Evolutionary conservation across 2,888 invertebrate species (phyloP), one percentile per base, ranked within the genome.

Genomic region (Nomada fabriciana): DNA sequence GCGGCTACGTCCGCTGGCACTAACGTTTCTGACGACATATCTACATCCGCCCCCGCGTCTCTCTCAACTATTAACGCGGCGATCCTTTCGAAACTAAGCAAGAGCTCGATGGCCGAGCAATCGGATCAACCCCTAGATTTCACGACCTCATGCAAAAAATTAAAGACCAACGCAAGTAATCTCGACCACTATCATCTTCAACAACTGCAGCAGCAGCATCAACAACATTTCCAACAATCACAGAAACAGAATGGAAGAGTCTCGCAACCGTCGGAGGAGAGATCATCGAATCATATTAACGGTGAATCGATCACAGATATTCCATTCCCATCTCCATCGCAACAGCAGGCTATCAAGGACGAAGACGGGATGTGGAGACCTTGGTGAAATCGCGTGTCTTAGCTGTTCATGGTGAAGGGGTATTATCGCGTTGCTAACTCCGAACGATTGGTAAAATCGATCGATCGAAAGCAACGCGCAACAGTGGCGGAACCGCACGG

Each of bases 291-390:
- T 90, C 91, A 91, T 47, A 79, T 88, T 42, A 90, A 85, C 29
- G 82, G 84, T 72, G 92, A 91, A 23, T 47, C 84, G 61, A 84
- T 86, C 42, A 81, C 90, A 0, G 89, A 88, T 29, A 90, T 91
- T 78, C 89, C 88, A 9, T 90, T 91, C 1, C 88, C 86, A 55
- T 89, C 82, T 4, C 88, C 90, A 2, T 76, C 89, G n/a, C 82
- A 84, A 0, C 89, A 89, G 43, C 93, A 92, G 75, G 90, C 91
- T 4, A 91, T 92, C 47, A 93, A 92, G 68, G 93, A 94, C 79
- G 94, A 94, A 67, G 94, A 94, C 76, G 91, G 92, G 61, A 93
- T 94, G 94, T 94, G 94, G 94, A 90, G 94, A 68, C 94, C 94
- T 23, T 94, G 94, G 94, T 94, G 92, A 50, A 86, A 83, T 47